Evolutionary conservation across 1,140 invertebrate genomes (phyloP), one percentile per base, ranked within the genome.

Genomic region (Vollenhovia emeryi): DNA sequence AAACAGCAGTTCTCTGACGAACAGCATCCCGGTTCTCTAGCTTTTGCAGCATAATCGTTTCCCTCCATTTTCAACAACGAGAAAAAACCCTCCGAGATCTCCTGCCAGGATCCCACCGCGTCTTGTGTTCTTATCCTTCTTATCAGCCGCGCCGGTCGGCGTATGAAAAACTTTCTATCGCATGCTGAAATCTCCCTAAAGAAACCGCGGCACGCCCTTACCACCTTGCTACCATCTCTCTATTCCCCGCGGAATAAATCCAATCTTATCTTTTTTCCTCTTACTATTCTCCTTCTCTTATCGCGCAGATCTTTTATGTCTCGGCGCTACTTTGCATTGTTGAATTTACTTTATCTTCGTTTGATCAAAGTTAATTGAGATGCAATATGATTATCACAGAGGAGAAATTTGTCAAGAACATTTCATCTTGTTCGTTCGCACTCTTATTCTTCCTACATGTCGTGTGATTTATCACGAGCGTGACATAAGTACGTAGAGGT

Each of bases 131-230:
- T 90, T 86, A 84, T 89, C 84, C 85, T 85, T 85, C 84, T 91
- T 90, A 89, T 91, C 89, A 87, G 68, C 66, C 62, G 76, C 64
- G 66, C 55, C 68, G 90, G 80, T 90, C 87, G 89, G 83, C 90
- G 85, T 89, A 93, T 90, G 92, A 92, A 93, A 93, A 93, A 91
- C 87, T 90, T 78, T 62, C 80, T 91, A 93, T 93, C 92, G 86
- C 84, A 43, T 45, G 87, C 84, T 85, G 86, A 89, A 91, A 92
- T 93, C 92, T 92, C 89, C 80, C 50, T 43, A 27, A 88, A 73
- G 60, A 80, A 89, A 80, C 73, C 82, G 79, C 73, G 66, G 79
- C 85, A 85, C 66, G 83, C 74, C 75, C 80, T 79, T 50, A 50
- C 43, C 62, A 66, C 27, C 59, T 43, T 48, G 24, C 36, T 78